phyloP scores from a whole-genome alignment of 2,888 invertebrate genomes.

The Rhogogaster chlorosoma region DNA sequence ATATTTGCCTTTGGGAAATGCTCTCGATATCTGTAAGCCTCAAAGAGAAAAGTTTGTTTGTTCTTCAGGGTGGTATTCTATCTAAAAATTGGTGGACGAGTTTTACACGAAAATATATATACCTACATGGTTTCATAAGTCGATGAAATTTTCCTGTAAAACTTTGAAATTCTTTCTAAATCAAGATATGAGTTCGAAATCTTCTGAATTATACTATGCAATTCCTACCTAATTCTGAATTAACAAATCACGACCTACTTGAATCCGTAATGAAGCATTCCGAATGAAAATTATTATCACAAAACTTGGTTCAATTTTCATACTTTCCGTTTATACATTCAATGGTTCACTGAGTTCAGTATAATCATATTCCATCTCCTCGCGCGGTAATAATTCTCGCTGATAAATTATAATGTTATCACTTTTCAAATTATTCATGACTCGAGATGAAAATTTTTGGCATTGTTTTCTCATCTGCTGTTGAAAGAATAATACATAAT shows the following conservation, averaged over 20 bases:
- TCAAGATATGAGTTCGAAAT: neutral
- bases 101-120: neutral
- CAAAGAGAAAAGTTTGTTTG: neutral
- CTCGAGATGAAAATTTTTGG: neutral
- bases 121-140: neutral
- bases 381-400: neutral
- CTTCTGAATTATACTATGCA: neutral
- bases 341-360: neutral
- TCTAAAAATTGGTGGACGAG: neutral
- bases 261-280: neutral
- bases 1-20: neutral
- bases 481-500: neutral
- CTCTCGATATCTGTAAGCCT: neutral
- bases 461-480: neutral
- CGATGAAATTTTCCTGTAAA: too few relatives aligned
- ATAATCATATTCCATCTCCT: neutral
- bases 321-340: neutral
- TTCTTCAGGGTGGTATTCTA: neutral
- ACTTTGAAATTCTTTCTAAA: neutral
- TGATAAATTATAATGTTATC: conserved; percentile 5
- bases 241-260: neutral
- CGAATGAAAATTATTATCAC: neutral
- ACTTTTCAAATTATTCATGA: neutral
- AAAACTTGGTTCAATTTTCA: neutral
- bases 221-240: neutral